A percentile compares a stretch with the other conserved stretches of the same genome.
Evolutionary conservation across 2,113 vertebrate genomes (phyloP).

Genomic region (Pitta sordida): DNA sequence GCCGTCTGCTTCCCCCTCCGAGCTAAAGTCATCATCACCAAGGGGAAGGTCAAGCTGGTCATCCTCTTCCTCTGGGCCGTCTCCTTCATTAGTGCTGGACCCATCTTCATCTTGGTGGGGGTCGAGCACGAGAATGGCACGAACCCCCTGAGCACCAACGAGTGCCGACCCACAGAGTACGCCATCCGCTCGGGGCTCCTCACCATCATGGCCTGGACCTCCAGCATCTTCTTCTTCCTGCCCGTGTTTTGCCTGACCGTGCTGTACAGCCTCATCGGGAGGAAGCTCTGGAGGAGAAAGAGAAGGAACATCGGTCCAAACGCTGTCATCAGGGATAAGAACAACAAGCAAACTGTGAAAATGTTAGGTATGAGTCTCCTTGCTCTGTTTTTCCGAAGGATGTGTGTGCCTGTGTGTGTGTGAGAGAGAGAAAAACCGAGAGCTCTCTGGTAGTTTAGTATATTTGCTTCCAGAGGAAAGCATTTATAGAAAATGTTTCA

Average conservation of each 20-base stretch:
- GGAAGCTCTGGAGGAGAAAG: conserved; percentile 87
- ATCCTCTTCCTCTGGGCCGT: conserved; percentile 90
- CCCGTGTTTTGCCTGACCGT: conserved; percentile 94
- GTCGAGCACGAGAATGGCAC: conserved; percentile 87
- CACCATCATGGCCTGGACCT: conserved; percentile 94
- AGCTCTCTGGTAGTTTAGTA: not conserved
- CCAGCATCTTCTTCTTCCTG: conserved; percentile 92
- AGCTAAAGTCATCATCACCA: conserved; percentile 92
- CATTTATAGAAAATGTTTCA: not conserved
- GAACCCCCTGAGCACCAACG: conserved; percentile 81
- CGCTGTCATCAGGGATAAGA: conserved; percentile 84
- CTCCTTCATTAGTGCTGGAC: conserved; percentile 87
- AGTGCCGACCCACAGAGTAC: conserved; percentile 91
- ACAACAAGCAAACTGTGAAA: conserved; percentile 93
- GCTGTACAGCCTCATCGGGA: conserved; percentile 93
- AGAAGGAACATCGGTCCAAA: conserved; percentile 79
- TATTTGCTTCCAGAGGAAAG: not conserved
- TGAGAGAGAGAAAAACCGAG: not conserved
- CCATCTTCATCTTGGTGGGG: conserved; percentile 92
- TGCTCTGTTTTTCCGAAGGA: not conserved
- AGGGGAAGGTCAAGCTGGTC: conserved; percentile 86
- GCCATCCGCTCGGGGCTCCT: conserved; percentile 91
- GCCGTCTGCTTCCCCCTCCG: conserved; percentile 93
- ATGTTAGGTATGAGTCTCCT: conserved; percentile 86
- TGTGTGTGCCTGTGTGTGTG: not conserved